A percentile compares a stretch with the other conserved stretches of the same genome.
phyloP scores from a whole-genome alignment of 1,140 invertebrate genomes.

The Mylabris phalerata region DNA sequence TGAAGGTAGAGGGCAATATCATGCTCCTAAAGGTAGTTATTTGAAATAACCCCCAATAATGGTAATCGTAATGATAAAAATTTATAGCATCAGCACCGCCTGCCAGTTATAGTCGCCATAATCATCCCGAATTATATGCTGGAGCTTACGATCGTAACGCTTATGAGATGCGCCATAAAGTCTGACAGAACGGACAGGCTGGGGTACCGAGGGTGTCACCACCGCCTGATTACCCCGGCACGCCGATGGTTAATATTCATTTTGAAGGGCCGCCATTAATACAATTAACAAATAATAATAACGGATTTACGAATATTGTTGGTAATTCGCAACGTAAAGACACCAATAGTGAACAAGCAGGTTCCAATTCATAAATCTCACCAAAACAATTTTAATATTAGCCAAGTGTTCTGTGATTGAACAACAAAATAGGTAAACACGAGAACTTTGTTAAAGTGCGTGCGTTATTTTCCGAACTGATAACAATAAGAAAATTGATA shows the following conservation, averaged over 20 bases:
- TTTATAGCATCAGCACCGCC: constrained; percentile 57
- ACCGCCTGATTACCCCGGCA: constrained; percentile 40
- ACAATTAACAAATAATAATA: neutral
- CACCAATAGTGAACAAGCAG: neutral
- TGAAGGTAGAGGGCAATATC: constrained; percentile 65
- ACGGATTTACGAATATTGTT: neutral
- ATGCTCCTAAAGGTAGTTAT: constrained; percentile 57
- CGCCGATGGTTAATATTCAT: constrained; percentile 31
- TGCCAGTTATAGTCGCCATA: constrained; percentile 44
- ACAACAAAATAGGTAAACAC: constrained; percentile 12
- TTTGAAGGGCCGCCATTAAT: constrained; percentile 21
- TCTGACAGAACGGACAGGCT: constrained; percentile 39
- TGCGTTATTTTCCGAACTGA: constrained; percentile 18
- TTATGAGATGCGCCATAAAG: constrained; percentile 43
- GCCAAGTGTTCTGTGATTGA: constrained; percentile 34
- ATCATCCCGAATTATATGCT: constrained; percentile 56
- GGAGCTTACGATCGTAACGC: constrained; percentile 55
- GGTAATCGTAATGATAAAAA: constrained; percentile 9
- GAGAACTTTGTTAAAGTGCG: constrained; percentile 27
- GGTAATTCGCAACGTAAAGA: neutral
- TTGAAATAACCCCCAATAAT: neutral
- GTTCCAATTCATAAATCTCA: neutral
- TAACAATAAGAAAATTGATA: constrained; percentile 12
- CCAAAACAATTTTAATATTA: constrained; percentile 8
- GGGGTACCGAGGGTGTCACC: constrained; percentile 32